Evolutionary conservation across 2,113 vertebrate genomes (phyloP).

Genomic region (Pleuronectes platessa): DNA sequence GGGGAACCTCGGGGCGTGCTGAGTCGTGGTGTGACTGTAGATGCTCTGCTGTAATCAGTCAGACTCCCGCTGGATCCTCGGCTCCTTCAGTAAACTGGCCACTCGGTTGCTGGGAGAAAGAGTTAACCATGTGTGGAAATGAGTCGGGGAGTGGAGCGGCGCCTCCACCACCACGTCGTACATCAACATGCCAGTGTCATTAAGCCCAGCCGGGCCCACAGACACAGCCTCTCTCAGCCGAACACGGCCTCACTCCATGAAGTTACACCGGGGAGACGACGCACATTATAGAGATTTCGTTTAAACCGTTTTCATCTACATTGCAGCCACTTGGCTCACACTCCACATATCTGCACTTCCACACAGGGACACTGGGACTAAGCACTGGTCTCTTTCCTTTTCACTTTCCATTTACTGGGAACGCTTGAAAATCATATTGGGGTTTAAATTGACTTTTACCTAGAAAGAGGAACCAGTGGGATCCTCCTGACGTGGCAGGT

Average conservation of each 20-base stretch:
- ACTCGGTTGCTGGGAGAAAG: slow-evolving; percentile 49
- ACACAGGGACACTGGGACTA: neutral
- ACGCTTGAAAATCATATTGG: no score
- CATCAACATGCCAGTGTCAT: slow-evolving; percentile 76
- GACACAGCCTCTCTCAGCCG: slow-evolving; percentile 34
- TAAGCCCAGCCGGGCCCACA: slow-evolving; percentile 54
- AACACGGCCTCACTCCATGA: slow-evolving; percentile 43
- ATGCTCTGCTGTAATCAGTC: slow-evolving; percentile 55
- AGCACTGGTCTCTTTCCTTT: neutral
- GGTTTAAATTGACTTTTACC: no score
- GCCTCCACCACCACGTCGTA: slow-evolving; percentile 53
- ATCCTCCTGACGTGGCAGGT: no score
- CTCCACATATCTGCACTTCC: neutral
- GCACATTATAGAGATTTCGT: slow-evolving; percentile 27
- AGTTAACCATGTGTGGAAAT: slow-evolving; percentile 79
- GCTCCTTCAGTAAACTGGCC: slow-evolving; percentile 56
- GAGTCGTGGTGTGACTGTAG: slow-evolving; percentile 8
- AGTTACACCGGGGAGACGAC: slow-evolving; percentile 59
- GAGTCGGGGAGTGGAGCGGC: slow-evolving; percentile 57
- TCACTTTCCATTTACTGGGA: neutral
- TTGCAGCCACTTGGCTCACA: neutral
- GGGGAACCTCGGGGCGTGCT: slow-evolving; percentile 15
- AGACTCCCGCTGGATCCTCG: slow-evolving; percentile 48
- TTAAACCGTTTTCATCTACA: slow-evolving; percentile 53
- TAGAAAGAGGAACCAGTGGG: neutral